Conservation (phyloP, 1,140 invertebrate species). For the Drosophila aff. region DNA sequence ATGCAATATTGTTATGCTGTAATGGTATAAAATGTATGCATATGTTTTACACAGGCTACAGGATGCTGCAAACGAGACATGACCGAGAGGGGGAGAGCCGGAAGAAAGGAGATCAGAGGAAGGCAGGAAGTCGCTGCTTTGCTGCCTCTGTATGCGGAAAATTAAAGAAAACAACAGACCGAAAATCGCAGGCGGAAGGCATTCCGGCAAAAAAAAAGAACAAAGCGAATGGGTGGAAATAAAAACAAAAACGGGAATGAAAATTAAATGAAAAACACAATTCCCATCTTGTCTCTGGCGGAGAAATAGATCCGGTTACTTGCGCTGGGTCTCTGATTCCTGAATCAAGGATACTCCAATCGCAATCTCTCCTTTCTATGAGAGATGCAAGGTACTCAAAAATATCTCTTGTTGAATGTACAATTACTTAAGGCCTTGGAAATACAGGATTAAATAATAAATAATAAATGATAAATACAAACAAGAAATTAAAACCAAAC, state of each 20-base stretch:
- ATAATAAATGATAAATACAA: background rate
- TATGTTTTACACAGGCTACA: conserved; percentile 70
- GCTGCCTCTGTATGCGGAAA: conserved; percentile 43
- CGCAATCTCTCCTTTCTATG: background rate
- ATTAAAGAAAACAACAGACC: conserved; percentile 54
- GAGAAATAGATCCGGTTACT: conserved; percentile 49
- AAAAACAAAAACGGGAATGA: conserved; percentile 18
- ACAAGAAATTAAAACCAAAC: background rate
- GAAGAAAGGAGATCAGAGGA: conserved; percentile 22
- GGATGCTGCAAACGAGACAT: conserved; percentile 33
- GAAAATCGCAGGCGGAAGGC: conserved; percentile 39
- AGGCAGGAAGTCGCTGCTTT: conserved; percentile 47
- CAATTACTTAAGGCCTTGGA: background rate
- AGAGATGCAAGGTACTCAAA: background rate
- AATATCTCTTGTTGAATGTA: background rate
- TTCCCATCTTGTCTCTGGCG: conserved; percentile 34
- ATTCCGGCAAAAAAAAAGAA: conserved; percentile 22
- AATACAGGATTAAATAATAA: background rate
- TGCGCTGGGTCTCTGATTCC: background rate
- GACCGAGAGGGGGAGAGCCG: conserved; percentile 1
- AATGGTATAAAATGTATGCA: conserved; percentile 78
- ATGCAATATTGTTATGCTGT: conserved; percentile 77
- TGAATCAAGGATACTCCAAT: background rate
- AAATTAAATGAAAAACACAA: conserved; percentile 46
- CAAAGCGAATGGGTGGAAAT: background rate